Percentiles rank a stretch among this genome's conserved stretches.
Evolutionary conservation across 2,888 invertebrate species (phyloP).

Genomic region (Eumacrocentrus americanus): DNA sequence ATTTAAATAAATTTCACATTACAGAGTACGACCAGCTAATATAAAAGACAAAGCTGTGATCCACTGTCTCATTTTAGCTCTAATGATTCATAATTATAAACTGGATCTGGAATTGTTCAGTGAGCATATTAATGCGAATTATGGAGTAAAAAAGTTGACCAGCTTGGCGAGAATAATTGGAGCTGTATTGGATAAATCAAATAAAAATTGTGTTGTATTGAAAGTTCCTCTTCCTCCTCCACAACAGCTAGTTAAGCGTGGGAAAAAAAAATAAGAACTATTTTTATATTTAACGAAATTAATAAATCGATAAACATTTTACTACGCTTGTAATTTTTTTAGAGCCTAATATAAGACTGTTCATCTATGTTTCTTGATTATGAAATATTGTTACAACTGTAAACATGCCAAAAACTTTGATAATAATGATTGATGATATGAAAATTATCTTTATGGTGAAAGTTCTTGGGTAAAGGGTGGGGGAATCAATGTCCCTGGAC

Average conservation of each 20-base stretch:
- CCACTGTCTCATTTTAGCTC: conserved; percentile 51
- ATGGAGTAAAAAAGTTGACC: conserved; percentile 47
- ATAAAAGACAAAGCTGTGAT: conserved; percentile 53
- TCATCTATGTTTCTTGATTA: too few relatives aligned
- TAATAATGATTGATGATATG: too few relatives aligned
- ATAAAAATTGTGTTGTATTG: conserved; percentile 46
- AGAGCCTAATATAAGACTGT: too few relatives aligned
- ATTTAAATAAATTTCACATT: conserved; percentile 27
- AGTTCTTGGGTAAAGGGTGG: not conserved
- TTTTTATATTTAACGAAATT: too few relatives aligned
- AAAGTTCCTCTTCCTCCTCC: conserved; percentile 52
- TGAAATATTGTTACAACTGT: too few relatives aligned
- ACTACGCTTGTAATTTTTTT: too few relatives aligned
- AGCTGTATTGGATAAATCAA: conserved; percentile 44
- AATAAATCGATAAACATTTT: too few relatives aligned
- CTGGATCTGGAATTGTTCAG: conserved; percentile 51
- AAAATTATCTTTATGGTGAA: not conserved
- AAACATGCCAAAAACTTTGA: too few relatives aligned
- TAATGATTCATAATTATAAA: conserved; percentile 47
- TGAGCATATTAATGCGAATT: conserved; percentile 38
- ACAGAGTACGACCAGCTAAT: conserved; percentile 49
- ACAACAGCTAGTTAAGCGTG: conserved; percentile 30
- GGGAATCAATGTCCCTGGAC: not conserved
- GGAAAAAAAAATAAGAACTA: conserved; percentile 31
- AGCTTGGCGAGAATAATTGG: conserved; percentile 49